Conservation (phyloP, 1,140 invertebrate genomes). For the Ericerus pela region DNA sequence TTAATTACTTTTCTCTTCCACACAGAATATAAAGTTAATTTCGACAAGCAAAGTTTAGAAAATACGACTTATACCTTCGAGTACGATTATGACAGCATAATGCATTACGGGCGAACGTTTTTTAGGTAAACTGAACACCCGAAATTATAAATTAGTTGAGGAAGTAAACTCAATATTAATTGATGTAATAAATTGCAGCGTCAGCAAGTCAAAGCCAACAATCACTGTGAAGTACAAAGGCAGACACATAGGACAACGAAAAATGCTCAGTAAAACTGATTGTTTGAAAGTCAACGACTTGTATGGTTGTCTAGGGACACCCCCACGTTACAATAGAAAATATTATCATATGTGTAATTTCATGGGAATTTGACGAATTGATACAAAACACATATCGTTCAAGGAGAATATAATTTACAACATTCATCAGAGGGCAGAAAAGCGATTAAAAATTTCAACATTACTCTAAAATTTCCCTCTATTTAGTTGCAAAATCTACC, state of each 20-base stretch:
- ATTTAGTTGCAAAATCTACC: no score
- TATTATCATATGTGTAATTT: constrained; percentile 45
- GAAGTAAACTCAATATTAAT: neutral
- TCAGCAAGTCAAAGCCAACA: constrained; percentile 38
- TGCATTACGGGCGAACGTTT: constrained; percentile 51
- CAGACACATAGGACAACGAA: constrained; percentile 40
- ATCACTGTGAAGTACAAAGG: constrained; percentile 40
- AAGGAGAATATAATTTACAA: no score
- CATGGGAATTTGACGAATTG: constrained; percentile 35
- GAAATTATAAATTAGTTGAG: neutral
- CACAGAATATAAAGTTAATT: constrained; percentile 41
- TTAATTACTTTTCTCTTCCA: constrained; percentile 24
- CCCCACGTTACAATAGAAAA: constrained; percentile 36
- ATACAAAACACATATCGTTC: no score
- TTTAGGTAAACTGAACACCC: constrained; percentile 32
- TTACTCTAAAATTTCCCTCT: no score
- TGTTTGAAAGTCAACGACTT: constrained; percentile 54
- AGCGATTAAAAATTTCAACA: no score
- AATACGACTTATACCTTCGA: constrained; percentile 47
- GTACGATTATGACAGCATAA: constrained; percentile 56
- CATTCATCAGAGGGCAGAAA: no score
- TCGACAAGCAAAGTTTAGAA: constrained; percentile 42
- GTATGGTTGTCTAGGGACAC: constrained; percentile 45
- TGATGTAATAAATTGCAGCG: constrained; percentile 31
- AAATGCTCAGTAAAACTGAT: constrained; percentile 44